Conservation (phyloP, 2,113 vertebrate genomes). For the Mesocricetus auratus region DNA sequence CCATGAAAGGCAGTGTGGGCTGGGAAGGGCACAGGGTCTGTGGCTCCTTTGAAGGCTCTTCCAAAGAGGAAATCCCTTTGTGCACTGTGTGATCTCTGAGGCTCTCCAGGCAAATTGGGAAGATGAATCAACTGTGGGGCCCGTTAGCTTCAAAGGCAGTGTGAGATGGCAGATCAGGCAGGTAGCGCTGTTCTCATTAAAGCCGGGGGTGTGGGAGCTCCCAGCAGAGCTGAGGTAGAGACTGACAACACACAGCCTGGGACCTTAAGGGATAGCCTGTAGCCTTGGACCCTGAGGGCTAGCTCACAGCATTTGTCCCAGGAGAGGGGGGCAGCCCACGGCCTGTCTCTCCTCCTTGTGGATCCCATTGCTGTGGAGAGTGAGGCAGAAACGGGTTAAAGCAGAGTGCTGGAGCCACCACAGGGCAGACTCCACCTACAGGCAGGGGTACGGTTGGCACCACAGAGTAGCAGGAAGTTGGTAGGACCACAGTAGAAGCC, state of each 20-base stretch:
- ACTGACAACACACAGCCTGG: neutral
- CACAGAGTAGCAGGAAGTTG: neutral
- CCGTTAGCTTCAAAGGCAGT: constrained; percentile 54
- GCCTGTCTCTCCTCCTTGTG: neutral
- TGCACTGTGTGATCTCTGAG: constrained; percentile 55
- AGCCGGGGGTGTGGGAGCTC: neutral
- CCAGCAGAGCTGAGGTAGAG: neutral
- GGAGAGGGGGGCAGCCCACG: neutral
- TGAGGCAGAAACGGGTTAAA: neutral
- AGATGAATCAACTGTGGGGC: constrained; percentile 53
- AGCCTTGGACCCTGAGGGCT: neutral
- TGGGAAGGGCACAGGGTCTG: neutral
- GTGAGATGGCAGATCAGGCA: constrained; percentile 4
- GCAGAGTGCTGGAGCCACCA: neutral
- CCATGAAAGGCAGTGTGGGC: neutral
- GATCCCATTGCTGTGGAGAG: neutral
- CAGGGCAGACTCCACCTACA: neutral
- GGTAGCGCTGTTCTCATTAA: constrained; percentile 49
- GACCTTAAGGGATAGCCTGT: neutral
- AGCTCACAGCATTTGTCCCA: neutral
- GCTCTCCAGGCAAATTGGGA: constrained; percentile 54
- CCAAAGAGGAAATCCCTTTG: constrained; percentile 71
- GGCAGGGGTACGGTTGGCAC: neutral
- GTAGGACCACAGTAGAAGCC: too few relatives aligned
- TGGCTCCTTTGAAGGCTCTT: constrained; percentile 69